Conservation (phyloP, 2,888 invertebrate genomes). For the Lasioglossum calceatum region DNA sequence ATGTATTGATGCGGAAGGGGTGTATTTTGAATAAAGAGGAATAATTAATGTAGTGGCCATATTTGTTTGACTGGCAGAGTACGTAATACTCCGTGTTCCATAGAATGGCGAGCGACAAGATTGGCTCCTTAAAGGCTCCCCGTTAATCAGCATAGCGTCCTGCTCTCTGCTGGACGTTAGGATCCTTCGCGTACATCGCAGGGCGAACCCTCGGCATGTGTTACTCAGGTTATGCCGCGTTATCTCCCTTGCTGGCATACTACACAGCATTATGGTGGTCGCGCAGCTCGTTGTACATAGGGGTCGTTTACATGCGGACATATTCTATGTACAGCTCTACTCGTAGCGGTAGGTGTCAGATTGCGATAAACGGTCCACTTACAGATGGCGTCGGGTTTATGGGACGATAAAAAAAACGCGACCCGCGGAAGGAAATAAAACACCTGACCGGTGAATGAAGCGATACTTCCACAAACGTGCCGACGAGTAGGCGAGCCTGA, state of each 20-base stretch:
- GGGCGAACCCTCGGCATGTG: slow-evolving; percentile 28
- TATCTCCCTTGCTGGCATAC: slow-evolving; percentile 70
- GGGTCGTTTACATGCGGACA: slow-evolving; percentile 42
- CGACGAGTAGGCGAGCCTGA: slow-evolving; percentile 3
- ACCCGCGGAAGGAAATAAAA: slow-evolving; percentile 36
- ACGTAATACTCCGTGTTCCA: background rate
- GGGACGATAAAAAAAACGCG: slow-evolving; percentile 37
- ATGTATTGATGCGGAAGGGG: no score
- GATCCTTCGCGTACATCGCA: slow-evolving; percentile 34
- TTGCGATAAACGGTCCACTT: slow-evolving; percentile 62
- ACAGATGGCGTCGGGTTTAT: slow-evolving; percentile 53
- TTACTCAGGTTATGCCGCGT: slow-evolving; percentile 66
- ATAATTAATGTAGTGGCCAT: no score
- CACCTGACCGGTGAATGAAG: slow-evolving; percentile 17
- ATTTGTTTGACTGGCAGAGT: background rate
- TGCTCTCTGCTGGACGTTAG: slow-evolving; percentile 52
- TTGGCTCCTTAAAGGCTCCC: slow-evolving; percentile 35
- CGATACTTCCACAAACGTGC: slow-evolving; percentile 32
- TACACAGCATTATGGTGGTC: slow-evolving; percentile 67
- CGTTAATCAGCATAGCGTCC: slow-evolving; percentile 74
- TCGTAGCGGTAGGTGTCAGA: slow-evolving; percentile 56
- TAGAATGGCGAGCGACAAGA: slow-evolving; percentile 28
- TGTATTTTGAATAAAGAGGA: no score
- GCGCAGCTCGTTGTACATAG: slow-evolving; percentile 57
- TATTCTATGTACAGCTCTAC: slow-evolving; percentile 46